phyloP scores from a whole-genome alignment of 2,797 vertebrate species.

The Darevskia nairensis region DNA sequence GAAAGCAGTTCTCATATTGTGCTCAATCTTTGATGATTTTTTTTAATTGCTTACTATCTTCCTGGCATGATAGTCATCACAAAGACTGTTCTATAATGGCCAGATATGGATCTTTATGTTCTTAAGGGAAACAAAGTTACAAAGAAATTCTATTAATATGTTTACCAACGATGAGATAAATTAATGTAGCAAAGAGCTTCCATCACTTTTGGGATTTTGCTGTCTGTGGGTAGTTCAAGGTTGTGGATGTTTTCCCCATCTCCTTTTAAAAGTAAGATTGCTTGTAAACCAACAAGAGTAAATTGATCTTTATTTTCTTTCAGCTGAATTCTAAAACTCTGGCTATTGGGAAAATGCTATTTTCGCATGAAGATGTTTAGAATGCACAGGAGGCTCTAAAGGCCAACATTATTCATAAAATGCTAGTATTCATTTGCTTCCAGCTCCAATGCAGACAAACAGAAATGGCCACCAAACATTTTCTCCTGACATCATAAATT shows the following conservation, averaged over 20 bases:
- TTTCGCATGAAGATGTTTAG: not conserved
- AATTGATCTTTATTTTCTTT: not conserved
- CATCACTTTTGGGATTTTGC: conserved; percentile 9
- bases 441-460: not conserved
- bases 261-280: not conserved
- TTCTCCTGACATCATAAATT: too few relatives aligned
- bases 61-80: conserved; percentile 56
- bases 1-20: conserved; percentile 35
- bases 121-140: conserved; percentile 37
- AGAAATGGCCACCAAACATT: too few relatives aligned
- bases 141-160: conserved; percentile 49
- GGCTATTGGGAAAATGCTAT: not conserved
- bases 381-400: not conserved
- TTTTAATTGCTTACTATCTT: conserved; percentile 65
- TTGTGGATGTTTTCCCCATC: not conserved
- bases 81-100: conserved; percentile 63
- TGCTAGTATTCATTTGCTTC: not conserved
- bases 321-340: not conserved
- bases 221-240: not conserved
- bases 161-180: conserved; percentile 50
- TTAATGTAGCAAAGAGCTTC: conserved; percentile 44
- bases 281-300: not conserved
- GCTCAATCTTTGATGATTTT: conserved; percentile 51
- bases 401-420: not conserved
- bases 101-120: conserved; percentile 42